Evolutionary conservation across 2,888 invertebrate genomes (phyloP), one percentile per base, ranked within the genome.

Genomic region (Alloscopus bannaensis): DNA sequence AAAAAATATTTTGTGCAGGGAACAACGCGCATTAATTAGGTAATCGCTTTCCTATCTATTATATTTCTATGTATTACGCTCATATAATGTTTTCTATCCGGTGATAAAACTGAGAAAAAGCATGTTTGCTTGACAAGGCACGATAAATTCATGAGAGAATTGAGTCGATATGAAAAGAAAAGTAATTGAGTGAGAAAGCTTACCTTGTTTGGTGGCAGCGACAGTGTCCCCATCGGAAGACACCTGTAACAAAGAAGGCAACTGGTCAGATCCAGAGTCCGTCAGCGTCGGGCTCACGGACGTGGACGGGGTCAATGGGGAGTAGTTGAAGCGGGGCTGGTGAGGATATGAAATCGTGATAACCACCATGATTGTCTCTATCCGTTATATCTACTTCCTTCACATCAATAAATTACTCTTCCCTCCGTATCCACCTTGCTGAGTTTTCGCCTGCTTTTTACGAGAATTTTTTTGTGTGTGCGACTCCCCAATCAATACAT

Each of bases 191-290:
- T 22, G 6, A 16, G 22, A 47, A n/a, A 11, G 13, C 81, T 84
- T 83, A 86, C 86, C 86, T 86, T 86, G 86, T 73, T 86, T 86
- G n/a, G 85, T 86, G 24, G 85, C 83, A 50, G 86, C 85, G 26
- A 86, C 78, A 64, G 85, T 84, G 80, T 86, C 85, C 20, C 85
- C 85, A 80, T 86, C 85, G 50, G 84, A 78, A 31, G 86, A 86
- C 70, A 86, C 84, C 86, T 86, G 86, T 76, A 86, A 85, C 24
- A 85, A 76, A 83, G 84, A 85, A 84, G 85, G 84, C 68, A 86
- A 83, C 66, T 73, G 85, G 66, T 84, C 83, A 84, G 84, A 84
- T 65, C 85, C 82, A 75, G 81, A 81, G 72, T 86, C 85, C 62
- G 84, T 85, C 57, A 86, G 81, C 66, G 85, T 84, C 18, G 86